Conservation (phyloP, 2,888 invertebrate genomes). For the Caenorhabditis japonica region DNA sequence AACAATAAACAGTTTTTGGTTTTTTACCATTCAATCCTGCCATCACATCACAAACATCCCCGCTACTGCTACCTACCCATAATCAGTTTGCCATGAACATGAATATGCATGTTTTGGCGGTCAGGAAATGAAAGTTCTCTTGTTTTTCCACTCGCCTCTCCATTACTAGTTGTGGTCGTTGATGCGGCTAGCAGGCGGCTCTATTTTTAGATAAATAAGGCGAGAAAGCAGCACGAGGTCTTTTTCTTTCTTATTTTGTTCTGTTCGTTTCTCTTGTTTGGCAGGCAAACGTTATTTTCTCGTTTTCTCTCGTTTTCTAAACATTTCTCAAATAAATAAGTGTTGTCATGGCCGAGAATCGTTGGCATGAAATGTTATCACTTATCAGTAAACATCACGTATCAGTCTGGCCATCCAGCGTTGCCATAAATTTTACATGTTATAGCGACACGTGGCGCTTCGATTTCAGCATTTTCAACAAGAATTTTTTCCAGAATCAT, state of each 20-base stretch:
- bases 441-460: too few species aligned
- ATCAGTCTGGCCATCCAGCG: too few species aligned
- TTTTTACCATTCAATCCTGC: conserved; percentile 10
- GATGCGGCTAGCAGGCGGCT: conserved; percentile 11
- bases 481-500: too few species aligned
- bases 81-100: neutral
- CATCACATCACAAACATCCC: neutral
- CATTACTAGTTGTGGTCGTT: conserved; percentile 23
- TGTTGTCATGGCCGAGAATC: too few species aligned
- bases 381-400: too few species aligned
- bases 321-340: too few species aligned
- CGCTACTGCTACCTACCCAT: neutral
- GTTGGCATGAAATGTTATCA: too few species aligned
- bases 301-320: too few species aligned
- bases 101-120: conserved; percentile 26
- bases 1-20: conserved; percentile 50
- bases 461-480: too few species aligned
- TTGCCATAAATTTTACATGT: too few species aligned
- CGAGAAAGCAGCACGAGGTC: conserved; percentile 6
- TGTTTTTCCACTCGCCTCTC: conserved; percentile 18
- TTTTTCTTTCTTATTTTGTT: neutral
- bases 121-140: neutral
- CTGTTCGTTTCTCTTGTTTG: too few species aligned
- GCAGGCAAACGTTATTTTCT: too few species aligned
- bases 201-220: conserved; percentile 13